A percentile compares a stretch with the other conserved stretches of the same genome.
Evolutionary conservation across 2,797 vertebrate genomes (phyloP).

Genomic region (Fistularia commersonii): DNA sequence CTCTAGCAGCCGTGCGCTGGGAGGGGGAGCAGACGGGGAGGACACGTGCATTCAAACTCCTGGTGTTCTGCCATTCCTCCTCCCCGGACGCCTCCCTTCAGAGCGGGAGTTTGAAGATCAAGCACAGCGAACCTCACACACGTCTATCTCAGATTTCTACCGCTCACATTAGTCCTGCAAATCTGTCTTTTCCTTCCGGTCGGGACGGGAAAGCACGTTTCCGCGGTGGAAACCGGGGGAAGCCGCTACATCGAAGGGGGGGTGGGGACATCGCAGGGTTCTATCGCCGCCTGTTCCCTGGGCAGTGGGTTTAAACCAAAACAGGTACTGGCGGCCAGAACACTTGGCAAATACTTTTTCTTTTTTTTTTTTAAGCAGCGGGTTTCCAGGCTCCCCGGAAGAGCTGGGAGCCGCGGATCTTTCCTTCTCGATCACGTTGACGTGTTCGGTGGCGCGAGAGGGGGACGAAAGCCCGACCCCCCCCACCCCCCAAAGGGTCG

Average conservation of each 20-base stretch:
- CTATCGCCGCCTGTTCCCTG: background rate
- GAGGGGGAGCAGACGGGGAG: conserved; percentile 23
- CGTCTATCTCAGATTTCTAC: conserved; percentile 19
- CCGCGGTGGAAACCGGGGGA: no score
- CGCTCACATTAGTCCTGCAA: conserved; percentile 9
- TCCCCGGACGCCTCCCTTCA: conserved; percentile 18
- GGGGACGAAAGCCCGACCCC: no score
- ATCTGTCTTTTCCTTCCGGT: conserved; percentile 9
- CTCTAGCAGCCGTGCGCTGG: no score
- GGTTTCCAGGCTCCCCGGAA: conserved; percentile 29
- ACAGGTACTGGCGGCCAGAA: conserved; percentile 16
- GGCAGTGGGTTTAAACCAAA: conserved; percentile 7
- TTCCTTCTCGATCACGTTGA: background rate
- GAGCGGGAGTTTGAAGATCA: conserved; percentile 31
- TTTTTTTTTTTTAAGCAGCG: conserved; percentile 44
- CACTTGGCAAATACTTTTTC: conserved; percentile 21
- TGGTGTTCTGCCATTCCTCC: conserved; percentile 44
- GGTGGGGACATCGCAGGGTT: no score
- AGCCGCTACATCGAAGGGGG: no score
- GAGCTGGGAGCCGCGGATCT: conserved; percentile 13
- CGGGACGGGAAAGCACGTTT: conserved; percentile 47
- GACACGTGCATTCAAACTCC: conserved; percentile 35
- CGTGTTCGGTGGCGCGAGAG: no score
- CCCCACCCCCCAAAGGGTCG: background rate
- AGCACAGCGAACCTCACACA: conserved; percentile 37